A percentile compares a stretch with the other conserved stretches of the same genome.
Evolutionary conservation across 2,888 invertebrate genomes (phyloP).

Genomic region (Dolichopus griseipennis): DNA sequence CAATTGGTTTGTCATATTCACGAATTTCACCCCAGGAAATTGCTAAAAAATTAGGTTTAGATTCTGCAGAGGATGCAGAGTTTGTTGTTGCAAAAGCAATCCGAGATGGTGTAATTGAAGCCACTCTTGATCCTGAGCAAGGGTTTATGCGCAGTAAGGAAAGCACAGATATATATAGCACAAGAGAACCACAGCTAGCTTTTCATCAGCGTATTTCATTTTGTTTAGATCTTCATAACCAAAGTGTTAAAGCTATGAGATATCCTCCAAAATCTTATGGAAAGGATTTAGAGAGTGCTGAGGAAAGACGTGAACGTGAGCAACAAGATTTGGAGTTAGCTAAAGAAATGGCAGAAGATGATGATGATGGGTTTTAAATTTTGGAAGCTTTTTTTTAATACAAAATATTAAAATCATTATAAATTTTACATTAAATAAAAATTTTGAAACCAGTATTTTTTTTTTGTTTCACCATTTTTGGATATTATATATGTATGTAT

Average conservation of each 20-base stretch:
- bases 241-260: slow-evolving; percentile 98
- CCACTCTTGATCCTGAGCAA: slow-evolving; percentile 88
- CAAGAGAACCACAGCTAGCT: slow-evolving; percentile 89
- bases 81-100: slow-evolving; percentile 98
- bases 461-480: too few relatives aligned
- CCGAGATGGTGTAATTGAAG: slow-evolving; percentile 96
- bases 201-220: slow-evolving; percentile 96
- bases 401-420: neutral
- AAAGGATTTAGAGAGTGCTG: slow-evolving; percentile 94
- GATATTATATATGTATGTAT: too few relatives aligned
- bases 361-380: slow-evolving; percentile 75
- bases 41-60: slow-evolving; percentile 84
- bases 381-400: slow-evolving; percentile 9
- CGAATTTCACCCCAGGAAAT: slow-evolving; percentile 92
- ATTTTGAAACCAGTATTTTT: too few relatives aligned
- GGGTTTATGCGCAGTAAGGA: slow-evolving; percentile 97
- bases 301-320: slow-evolving; percentile 90
- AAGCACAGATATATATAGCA: slow-evolving; percentile 93
- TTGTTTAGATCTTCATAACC: slow-evolving; percentile 95
- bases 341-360: slow-evolving; percentile 99
- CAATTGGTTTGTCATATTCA: slow-evolving; percentile 93
- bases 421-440: neutral
- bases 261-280: slow-evolving; percentile 99
- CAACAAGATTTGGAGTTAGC: slow-evolving; percentile 97
- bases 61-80: slow-evolving; percentile 96